Base-by-base conservation (phyloP, 2,113 vertebrate genomes). In the Tursiops truncatus region DNA sequence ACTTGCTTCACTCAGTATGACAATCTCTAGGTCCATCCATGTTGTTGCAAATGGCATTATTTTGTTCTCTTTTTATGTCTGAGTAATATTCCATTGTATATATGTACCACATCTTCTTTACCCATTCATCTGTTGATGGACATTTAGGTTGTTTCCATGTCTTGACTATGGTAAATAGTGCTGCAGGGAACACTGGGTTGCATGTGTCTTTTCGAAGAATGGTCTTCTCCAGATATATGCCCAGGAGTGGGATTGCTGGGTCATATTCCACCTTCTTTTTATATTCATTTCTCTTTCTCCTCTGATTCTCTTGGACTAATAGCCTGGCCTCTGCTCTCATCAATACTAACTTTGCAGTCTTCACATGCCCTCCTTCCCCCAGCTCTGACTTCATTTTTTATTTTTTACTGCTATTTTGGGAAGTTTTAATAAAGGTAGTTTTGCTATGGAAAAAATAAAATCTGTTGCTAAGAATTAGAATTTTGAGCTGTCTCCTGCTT, bases 401-500 rank as follows among this genome's bases (percentile, higher is more conserved):
- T 62, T n/a, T 82, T 67, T 89, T 47, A 10, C 5, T 89, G 36
- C 15, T 58, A 12, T 65, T 81, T 33, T 23, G 67, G 7, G 7
- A 60, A 18, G 10, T 73, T 58, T 71, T 21, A 38, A 44, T 44
- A 44, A 44, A 88, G 50, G 74, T 33, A 74, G 5, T 70, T 89
- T 95, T 56, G 6, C 5, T 65, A 0, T 68, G 47, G 28, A 80
- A 80, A 63, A 26, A 53, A 2, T 84, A 80, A 44, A 80, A 81
- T 47, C 6, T 68, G 9, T 74, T 84, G 36, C 41, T 81, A n/a
- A 56, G n/a, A 89, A 62, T 84, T 50, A 53, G 23, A 60, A 89
- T 94, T 80, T 74, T 84, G 47, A 80, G 2, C n/a, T 85, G 10
- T 36, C 65, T 85, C 7, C 26, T 70, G 56, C 53, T 86, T 92